Evolutionary conservation across 2,113 vertebrate species (phyloP).

Genomic region (Phrynocephalus versicolor): DNA sequence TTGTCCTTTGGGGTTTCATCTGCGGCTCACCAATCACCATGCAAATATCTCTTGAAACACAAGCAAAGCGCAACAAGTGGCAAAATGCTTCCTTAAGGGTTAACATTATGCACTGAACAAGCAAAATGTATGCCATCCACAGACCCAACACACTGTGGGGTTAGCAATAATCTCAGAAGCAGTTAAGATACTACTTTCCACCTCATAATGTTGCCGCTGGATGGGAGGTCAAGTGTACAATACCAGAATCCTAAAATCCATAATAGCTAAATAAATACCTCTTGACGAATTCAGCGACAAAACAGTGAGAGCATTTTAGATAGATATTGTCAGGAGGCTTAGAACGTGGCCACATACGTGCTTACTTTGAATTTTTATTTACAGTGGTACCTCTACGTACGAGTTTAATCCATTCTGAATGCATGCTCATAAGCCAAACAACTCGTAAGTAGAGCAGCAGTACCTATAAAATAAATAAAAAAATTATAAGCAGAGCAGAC

Average conservation of each 20-base stretch:
- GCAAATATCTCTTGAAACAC: slow-evolving; percentile 48
- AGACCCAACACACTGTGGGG: not conserved
- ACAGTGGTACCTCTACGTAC: no score
- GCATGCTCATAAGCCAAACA: no score
- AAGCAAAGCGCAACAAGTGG: slow-evolving; percentile 43
- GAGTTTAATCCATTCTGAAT: no score
- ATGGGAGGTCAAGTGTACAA: not conserved
- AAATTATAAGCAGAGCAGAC: no score
- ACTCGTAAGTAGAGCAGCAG: no score
- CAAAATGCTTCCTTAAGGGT: slow-evolving; percentile 22
- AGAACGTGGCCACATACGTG: not conserved
- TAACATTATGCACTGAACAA: slow-evolving; percentile 16
- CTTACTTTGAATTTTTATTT: not conserved
- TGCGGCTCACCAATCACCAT: slow-evolving; percentile 24
- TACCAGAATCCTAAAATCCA: not conserved
- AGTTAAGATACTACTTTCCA: slow-evolving; percentile 54
- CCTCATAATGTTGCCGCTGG: slow-evolving; percentile 45
- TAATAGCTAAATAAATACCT: not conserved
- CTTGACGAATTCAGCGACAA: not conserved
- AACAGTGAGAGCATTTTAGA: not conserved
- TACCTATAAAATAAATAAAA: no score
- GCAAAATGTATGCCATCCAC: not conserved
- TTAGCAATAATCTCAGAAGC: slow-evolving; percentile 22
- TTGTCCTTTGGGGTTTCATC: slow-evolving; percentile 4
- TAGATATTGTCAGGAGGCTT: not conserved